These are phyloP conservation scores for Lapara coniferarum DNA, from an alignment of 2,888 invertebrate genomes.

Conservation along the genomic window DNA sequence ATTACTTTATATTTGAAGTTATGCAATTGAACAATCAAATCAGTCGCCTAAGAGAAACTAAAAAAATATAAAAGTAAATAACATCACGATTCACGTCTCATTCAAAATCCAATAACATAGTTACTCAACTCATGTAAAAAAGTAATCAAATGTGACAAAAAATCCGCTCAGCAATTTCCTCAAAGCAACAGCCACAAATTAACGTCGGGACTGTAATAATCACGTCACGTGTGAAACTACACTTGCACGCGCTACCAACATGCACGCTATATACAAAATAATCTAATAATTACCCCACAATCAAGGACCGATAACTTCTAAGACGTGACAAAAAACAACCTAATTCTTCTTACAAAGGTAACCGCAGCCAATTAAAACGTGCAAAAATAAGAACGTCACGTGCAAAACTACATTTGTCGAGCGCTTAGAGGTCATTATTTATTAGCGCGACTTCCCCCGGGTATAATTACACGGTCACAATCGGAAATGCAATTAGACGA, in stretches of 20 bases:
- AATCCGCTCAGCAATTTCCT: not conserved
- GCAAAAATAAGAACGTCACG: constrained; percentile 12
- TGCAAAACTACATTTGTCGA: constrained; percentile 23
- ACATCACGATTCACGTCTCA: too few species aligned
- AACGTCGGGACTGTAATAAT: not conserved
- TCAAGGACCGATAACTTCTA: not conserved
- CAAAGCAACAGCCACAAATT: not conserved
- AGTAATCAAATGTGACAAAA: not conserved
- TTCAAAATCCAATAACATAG: too few species aligned
- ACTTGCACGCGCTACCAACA: not conserved
- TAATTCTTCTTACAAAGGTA: not conserved
- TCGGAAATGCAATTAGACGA: constrained; percentile 55
- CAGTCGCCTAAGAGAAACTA: too few species aligned
- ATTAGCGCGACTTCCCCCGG: constrained; percentile 42
- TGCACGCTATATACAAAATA: not conserved
- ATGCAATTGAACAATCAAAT: too few species aligned
- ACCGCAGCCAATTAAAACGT: constrained; percentile 18
- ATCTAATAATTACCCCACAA: not conserved
- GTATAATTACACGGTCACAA: constrained; percentile 57
- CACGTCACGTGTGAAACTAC: not conserved
- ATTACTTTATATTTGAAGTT: too few species aligned
- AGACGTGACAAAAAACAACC: not conserved
- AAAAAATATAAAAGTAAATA: too few species aligned
- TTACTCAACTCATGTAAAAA: not conserved
- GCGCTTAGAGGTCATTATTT: constrained; percentile 38